These are phyloP conservation scores for Sarcophaga peregrina DNA, from an alignment of 1,140 invertebrate genomes.

Conservation along the genomic window DNA sequence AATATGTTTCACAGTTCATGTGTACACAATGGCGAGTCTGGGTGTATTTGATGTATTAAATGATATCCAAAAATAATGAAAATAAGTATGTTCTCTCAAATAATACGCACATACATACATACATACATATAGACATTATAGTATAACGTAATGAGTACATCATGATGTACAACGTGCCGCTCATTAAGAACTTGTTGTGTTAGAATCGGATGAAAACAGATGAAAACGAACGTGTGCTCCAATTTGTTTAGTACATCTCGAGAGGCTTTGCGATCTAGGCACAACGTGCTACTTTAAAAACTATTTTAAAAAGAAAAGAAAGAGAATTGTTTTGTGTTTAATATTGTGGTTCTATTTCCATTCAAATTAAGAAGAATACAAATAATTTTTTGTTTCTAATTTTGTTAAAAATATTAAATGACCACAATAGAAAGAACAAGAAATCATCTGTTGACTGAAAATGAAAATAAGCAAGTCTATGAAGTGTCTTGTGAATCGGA, in stretches of 20 bases:
- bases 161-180: background rate
- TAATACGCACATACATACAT: background rate
- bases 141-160: background rate
- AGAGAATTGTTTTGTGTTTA: background rate
- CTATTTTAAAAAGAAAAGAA: constrained; percentile 29
- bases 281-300: constrained; percentile 31
- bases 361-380: background rate
- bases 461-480: background rate
- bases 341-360: background rate
- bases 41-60: constrained; percentile 4
- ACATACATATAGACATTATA: background rate
- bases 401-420: constrained; percentile 24
- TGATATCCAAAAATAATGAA: background rate
- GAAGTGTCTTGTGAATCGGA: constrained; percentile 29
- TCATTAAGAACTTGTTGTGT: background rate
- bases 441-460: constrained; percentile 22
- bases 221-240: constrained; percentile 31
- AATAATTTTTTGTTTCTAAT: background rate
- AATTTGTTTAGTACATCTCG: constrained; percentile 23
- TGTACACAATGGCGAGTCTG: background rate
- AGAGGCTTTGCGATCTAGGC: constrained; percentile 31
- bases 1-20: background rate
- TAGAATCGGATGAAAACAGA: constrained; percentile 33
- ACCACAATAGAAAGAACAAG: constrained; percentile 31
- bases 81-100: background rate